These are phyloP conservation scores for Triplophysa rosa DNA, from an alignment of 2,113 vertebrate genomes.

Conservation along the genomic window DNA sequence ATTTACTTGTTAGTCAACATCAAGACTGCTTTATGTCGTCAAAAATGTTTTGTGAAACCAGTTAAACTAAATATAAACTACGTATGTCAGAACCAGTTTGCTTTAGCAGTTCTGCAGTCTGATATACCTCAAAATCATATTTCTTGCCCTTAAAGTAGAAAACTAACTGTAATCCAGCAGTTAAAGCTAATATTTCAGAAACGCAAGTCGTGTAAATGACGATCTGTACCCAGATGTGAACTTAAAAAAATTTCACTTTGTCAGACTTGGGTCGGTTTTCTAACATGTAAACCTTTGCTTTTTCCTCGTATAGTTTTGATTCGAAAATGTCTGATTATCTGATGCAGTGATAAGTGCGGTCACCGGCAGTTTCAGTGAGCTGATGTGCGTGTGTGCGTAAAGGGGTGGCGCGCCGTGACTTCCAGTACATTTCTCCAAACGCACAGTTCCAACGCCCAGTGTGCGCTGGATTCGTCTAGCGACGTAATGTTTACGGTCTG, in stretches of 20 bases:
- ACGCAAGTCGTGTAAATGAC: too few relatives aligned
- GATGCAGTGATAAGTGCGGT: background rate
- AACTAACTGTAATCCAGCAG: background rate
- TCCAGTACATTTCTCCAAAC: conserved; percentile 11
- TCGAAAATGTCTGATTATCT: background rate
- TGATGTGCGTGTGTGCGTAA: conserved; percentile 10
- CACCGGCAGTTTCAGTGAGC: background rate
- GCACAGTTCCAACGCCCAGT: background rate
- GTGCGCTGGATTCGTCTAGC: background rate
- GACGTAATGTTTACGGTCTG: background rate
- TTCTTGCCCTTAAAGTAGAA: background rate
- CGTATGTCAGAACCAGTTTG: too few relatives aligned
- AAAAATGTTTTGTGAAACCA: too few relatives aligned
- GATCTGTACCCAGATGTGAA: too few relatives aligned
- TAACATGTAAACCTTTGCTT: too few relatives aligned
- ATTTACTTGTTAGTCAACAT: too few relatives aligned
- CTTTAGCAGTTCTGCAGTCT: too few relatives aligned
- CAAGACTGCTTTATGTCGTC: too few relatives aligned
- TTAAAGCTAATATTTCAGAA: background rate
- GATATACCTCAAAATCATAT: background rate
- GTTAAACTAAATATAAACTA: too few relatives aligned
- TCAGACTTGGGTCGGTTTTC: too few relatives aligned
- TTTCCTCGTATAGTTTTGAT: background rate
- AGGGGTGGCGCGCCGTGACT: conserved; percentile 9
- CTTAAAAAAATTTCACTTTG: too few relatives aligned